Evolutionary conservation across 2,113 vertebrate genomes (phyloP).

Genomic region (Calcarius ornatus): DNA sequence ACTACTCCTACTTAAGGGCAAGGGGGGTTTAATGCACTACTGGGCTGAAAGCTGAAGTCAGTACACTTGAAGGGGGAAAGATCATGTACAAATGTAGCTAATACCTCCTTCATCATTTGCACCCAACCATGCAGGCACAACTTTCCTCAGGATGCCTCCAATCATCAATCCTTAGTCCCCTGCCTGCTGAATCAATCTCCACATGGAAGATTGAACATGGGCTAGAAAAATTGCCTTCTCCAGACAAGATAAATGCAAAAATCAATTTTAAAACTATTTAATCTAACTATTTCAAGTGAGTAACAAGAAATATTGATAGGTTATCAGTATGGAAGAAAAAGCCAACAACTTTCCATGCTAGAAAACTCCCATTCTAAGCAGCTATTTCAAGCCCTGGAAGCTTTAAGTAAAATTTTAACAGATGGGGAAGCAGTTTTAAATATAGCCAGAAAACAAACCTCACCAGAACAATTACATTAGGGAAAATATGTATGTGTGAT

Average conservation of each 20-base stretch:
- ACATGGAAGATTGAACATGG: not conserved
- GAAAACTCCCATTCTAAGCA: not conserved
- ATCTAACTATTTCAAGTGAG: not conserved
- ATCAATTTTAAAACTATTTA: not conserved
- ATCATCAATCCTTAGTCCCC: not conserved
- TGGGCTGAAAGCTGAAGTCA: not conserved
- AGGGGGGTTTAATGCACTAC: not conserved
- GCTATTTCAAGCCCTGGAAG: not conserved
- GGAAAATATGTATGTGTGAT: not conserved
- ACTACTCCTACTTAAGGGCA: accelerated
- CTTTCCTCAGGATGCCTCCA: not conserved
- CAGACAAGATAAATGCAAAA: not conserved
- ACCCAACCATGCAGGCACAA: not conserved
- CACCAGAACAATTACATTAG: not conserved
- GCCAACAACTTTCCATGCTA: not conserved
- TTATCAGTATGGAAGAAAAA: not conserved
- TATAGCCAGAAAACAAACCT: not conserved
- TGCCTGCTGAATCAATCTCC: not conserved
- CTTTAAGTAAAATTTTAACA: not conserved
- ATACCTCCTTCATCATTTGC: not conserved
- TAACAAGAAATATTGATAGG: not conserved
- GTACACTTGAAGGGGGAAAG: no score
- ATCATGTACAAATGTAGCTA: accelerated
- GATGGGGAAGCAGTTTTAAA: not conserved
- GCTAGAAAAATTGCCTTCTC: not conserved